Conservation (phyloP, 2,797 vertebrate species). For the Acropternis orthonyx region DNA sequence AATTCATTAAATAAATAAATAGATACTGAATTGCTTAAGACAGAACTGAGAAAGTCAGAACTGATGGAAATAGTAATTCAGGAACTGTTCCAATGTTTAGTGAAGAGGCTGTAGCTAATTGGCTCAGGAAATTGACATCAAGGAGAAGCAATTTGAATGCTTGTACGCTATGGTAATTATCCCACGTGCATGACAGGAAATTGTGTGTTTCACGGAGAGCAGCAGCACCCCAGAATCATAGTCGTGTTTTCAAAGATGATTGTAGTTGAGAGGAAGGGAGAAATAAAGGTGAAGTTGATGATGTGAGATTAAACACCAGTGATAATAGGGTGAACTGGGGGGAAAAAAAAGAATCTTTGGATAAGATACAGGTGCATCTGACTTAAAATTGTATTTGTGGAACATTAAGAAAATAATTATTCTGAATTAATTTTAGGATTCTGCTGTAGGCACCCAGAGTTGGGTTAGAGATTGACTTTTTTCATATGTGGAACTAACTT, state of each 20-base stretch:
- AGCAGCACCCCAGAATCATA: not conserved
- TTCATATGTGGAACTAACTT: not conserved
- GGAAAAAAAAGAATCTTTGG: not conserved
- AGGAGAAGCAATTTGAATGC: not conserved
- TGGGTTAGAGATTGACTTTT: not conserved
- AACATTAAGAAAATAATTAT: not conserved
- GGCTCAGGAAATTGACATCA: not conserved
- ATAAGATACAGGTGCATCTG: not conserved
- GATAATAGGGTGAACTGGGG: not conserved
- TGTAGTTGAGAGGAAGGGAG: not conserved
- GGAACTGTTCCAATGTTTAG: not conserved
- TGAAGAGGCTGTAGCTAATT: not conserved
- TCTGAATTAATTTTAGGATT: not conserved
- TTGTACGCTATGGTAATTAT: not conserved
- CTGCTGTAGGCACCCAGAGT: rapidly evolving
- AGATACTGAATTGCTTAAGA: not conserved
- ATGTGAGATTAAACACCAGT: not conserved
- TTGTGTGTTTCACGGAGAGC: not conserved
- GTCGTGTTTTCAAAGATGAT: not conserved
- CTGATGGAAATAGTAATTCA: not conserved
- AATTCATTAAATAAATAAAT: not conserved
- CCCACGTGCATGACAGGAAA: not conserved
- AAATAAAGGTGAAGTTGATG: not conserved
- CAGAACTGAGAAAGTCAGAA: not conserved
- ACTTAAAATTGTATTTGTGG: not conserved